Base-by-base conservation (phyloP, 23 tunicate species). In the Phallusia fumigata region DNA sequence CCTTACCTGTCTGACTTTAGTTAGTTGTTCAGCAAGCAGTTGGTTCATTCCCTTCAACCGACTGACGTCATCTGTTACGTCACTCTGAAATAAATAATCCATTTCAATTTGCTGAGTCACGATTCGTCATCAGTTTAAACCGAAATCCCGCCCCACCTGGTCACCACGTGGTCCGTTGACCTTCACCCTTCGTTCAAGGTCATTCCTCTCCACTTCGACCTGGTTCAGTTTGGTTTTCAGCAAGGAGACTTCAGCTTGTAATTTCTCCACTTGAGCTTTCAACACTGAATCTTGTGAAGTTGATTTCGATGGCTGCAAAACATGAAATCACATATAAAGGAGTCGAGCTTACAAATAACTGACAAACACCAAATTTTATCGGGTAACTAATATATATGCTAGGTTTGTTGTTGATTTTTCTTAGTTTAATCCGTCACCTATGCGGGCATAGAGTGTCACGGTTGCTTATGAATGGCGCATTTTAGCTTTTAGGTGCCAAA, bases 251-350 rank as follows among this genome's bases (percentile, higher is more conserved):
- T 92, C 91, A 36, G 86, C 53, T 65, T 87, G 86, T 10, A 92
- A 74, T 76, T 87, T 92, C 35, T 87, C 86, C 0, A 84, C 73
- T 76, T 84, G 82, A 19, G 86, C 64, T 76, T 89, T 81, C 30
- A 82, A 40, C 47, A 76, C 44, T 58, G 45, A 53, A 3, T 86
- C 78, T 0, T 36, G 45, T 58, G 88, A 30, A 0, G 47, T 44
- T 0, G 88, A 65, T 76, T 92, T 92, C 5, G 97, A 83, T 28
- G 97, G 97, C 97, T 92, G 69, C 30, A 73, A 89, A 47, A 12
- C 31, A 35, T 12, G 8, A 31, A 13, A 40, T 3, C 8, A 40
- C 47, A 40, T 79, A 45, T 3, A 24, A 24, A 58, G 28, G 3
- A 58, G 8, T 24, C 13, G 13, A 6, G 28, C 16, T 58, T 58